Percentiles rank a stretch among this genome's conserved stretches.
Conservation (phyloP, 2,888 invertebrate species). For the Gymnosoma rotundatum region DNA sequence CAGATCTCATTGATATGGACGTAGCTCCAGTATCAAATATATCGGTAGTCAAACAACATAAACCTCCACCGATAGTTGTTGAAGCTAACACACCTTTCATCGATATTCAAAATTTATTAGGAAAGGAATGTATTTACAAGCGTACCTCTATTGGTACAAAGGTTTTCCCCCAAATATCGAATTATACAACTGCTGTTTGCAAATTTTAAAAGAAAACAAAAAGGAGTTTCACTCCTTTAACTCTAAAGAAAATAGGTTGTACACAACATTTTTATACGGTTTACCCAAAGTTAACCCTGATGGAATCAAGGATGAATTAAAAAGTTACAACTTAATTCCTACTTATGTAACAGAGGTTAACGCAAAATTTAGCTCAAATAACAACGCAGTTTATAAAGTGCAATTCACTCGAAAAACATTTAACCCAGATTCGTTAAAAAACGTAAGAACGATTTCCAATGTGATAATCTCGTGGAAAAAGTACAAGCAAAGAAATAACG, state of each 20-base stretch:
- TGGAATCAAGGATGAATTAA: not conserved
- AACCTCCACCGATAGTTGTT: slow-evolving; percentile 6
- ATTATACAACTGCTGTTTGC: slow-evolving; percentile 15
- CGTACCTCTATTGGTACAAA: not conserved
- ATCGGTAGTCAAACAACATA: slow-evolving; percentile 9
- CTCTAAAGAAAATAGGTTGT: slow-evolving; percentile 8
- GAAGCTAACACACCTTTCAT: slow-evolving; percentile 1
- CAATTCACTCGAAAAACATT: slow-evolving; percentile 37
- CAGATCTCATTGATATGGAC: slow-evolving; percentile 15
- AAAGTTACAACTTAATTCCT: slow-evolving; percentile 3
- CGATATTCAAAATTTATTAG: slow-evolving; percentile 4
- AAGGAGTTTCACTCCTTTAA: slow-evolving; percentile 1
- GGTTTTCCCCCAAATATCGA: not conserved
- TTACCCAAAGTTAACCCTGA: not conserved
- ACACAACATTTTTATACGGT: slow-evolving; percentile 6
- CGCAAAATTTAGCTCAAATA: slow-evolving; percentile 4
- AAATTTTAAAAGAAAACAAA: slow-evolving; percentile 13
- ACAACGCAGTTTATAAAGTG: slow-evolving; percentile 43
- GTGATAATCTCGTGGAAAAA: slow-evolving; percentile 29
- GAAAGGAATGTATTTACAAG: slow-evolving; percentile 6
- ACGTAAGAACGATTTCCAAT: slow-evolving; percentile 19
- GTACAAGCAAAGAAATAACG: slow-evolving; percentile 19
- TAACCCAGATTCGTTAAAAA: slow-evolving; percentile 15
- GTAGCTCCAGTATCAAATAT: not conserved
- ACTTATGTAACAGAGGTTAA: not conserved